These are phyloP conservation scores for Lasioglossum marginatum DNA, from an alignment of 2,888 invertebrate genomes.

Conservation along the genomic window DNA sequence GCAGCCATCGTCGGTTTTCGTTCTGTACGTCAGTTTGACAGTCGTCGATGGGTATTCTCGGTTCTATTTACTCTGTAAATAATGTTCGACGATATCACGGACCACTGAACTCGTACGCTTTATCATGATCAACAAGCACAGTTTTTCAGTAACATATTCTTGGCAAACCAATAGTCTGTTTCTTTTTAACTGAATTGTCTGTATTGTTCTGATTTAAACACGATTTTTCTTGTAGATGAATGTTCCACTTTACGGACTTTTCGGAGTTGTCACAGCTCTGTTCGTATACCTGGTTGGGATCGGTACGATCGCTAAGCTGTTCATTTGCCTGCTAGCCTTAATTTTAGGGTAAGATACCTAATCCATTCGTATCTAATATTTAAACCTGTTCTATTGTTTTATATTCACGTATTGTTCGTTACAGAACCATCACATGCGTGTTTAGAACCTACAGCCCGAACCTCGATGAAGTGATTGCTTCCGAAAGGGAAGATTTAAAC, in stretches of 20 bases:
- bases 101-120: background rate
- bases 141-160: slow-evolving; percentile 48
- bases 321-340: slow-evolving; percentile 77
- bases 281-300: slow-evolving; percentile 79
- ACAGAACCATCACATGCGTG: slow-evolving; percentile 78
- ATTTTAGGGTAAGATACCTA: slow-evolving; percentile 77
- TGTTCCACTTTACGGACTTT: slow-evolving; percentile 79
- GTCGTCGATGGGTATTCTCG: slow-evolving; percentile 1
- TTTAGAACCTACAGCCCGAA: slow-evolving; percentile 80
- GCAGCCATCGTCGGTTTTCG: background rate
- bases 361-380: background rate
- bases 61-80: background rate
- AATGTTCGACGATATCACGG: slow-evolving; percentile 9
- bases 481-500: slow-evolving; percentile 80
- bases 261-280: slow-evolving; percentile 78
- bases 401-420: slow-evolving; percentile 42
- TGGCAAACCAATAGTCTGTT: background rate
- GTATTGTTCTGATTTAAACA: background rate
- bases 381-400: background rate
- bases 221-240: slow-evolving; percentile 80
- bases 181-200: background rate
- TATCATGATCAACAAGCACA: slow-evolving; percentile 17
- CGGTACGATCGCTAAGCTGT: slow-evolving; percentile 77
- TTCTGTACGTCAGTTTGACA: slow-evolving; percentile 35
- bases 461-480: slow-evolving; percentile 78